Evolutionary conservation across 2,113 vertebrate species (phyloP), one percentile per base, ranked within the genome.

Genomic region (Ptilorrhoa leucosticta): DNA sequence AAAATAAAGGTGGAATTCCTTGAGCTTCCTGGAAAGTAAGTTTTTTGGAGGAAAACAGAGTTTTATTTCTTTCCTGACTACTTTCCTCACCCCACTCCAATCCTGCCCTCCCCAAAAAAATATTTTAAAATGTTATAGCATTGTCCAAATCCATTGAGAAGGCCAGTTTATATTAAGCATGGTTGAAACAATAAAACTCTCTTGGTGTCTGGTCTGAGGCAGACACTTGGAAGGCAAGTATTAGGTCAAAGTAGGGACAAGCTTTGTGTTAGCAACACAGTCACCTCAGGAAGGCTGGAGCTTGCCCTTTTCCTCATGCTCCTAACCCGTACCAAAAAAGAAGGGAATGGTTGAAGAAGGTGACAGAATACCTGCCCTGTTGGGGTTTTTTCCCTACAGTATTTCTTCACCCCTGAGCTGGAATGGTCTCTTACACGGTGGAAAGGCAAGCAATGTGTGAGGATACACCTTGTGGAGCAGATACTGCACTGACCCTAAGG

Each of bases 81-180:
- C 10, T 18, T 75, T 3, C 10, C 12, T 23, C 16, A 60, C 2
- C 7, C 2, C 3, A 9, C 10, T 3, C 11, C 10, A 13, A 33
- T 31, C 20, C 6, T 20, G 11, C 28, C 11, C 42, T 28, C 9
- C 27, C 33, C 48, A 21, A 44, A 30, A 44, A 30, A 47, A 31
- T 22, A 30, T 13, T n/a, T 11, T 16, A 28, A 82, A n/a, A 58
- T 20, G 7, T 37, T 71, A 24, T 1, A 63, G 9, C 3, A 2
- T 57, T 81, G 13, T n/a, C 42, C 47, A 63, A 61, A 20, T 40
- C n/a, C 42, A 57, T 37, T 61, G 61, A 42, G 15, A 65, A 57
- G 27, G 30, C 10, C 68, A 83, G 11, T 13, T 60, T 75, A 24
- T 73, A 66, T 42, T 54, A 28, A 90, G 24, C 35, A 44, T 31